Conservation (phyloP, 1,140 invertebrate species). For the Muscidifurax raptorellus region DNA sequence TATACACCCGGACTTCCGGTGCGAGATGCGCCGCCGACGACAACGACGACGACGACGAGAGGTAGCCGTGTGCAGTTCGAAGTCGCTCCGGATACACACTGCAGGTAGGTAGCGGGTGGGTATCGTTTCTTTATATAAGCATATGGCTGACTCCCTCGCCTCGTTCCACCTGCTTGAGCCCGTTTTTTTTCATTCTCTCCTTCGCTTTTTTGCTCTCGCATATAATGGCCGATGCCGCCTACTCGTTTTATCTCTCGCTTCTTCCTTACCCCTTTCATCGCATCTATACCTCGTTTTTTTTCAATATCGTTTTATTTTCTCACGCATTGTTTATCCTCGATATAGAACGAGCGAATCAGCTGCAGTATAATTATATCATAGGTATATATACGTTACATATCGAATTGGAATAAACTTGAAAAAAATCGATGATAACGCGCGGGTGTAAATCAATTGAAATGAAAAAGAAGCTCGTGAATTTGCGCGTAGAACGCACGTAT, state of each 20-base stretch:
- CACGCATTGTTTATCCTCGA: too few relatives aligned
- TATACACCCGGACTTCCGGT: constrained; percentile 33
- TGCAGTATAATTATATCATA: background rate
- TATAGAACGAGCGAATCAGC: background rate
- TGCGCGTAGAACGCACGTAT: constrained; percentile 4
- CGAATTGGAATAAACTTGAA: background rate
- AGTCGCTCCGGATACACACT: constrained; percentile 21
- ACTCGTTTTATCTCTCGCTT: constrained; percentile 47
- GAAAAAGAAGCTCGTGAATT: background rate
- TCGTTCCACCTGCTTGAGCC: constrained; percentile 46
- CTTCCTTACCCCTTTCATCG: constrained; percentile 55
- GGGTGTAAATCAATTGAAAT: background rate
- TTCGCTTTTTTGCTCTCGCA: constrained; percentile 35
- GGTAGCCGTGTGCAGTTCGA: constrained; percentile 38
- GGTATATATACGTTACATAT: too few relatives aligned
- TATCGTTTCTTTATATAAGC: constrained; percentile 63
- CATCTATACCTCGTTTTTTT: constrained; percentile 42
- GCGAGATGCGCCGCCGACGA: background rate
- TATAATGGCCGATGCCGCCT: background rate
- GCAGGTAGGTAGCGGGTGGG: constrained; percentile 66
- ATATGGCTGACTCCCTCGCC: constrained; percentile 66
- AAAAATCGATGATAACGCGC: background rate
- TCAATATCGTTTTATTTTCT: background rate
- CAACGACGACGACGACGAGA: background rate
- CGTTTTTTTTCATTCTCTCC: constrained; percentile 55